These are phyloP conservation scores for Borostomias antarcticus DNA, from an alignment of 2,797 vertebrate genomes.

Conservation along the genomic window DNA sequence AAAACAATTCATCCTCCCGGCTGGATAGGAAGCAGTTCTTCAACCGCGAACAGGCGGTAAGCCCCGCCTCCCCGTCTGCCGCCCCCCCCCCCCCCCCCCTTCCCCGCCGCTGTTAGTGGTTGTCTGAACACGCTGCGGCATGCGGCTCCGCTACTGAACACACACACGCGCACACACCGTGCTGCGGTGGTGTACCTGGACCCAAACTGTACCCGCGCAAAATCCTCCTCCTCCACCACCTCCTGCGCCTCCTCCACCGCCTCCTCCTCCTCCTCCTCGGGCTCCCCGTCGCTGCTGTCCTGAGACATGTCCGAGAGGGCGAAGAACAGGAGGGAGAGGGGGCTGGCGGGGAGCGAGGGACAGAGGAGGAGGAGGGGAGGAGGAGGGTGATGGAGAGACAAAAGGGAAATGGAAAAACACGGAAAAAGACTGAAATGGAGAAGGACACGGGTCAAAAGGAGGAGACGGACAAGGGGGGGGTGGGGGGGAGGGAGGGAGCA, in stretches of 20 bases:
- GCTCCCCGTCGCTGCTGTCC: conserved; percentile 95
- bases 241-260: conserved; percentile 94
- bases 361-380: background rate
- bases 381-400: background rate
- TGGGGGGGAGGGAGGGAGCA: conserved; percentile 7
- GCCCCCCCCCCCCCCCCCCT: too few relatives aligned
- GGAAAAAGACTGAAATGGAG: conserved; percentile 26
- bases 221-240: conserved; percentile 92
- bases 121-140: conserved; percentile 66
- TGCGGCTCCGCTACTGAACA: conserved; percentile 64
- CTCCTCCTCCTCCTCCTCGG: conserved; percentile 90
- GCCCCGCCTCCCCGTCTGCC: too few relatives aligned
- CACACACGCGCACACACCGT: conserved; percentile 66
- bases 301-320: conserved; percentile 93
- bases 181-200: conserved; percentile 93
- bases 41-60: too few relatives aligned
- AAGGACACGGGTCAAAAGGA: conserved; percentile 37
- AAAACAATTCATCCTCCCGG: too few relatives aligned
- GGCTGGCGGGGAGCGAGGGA: conserved; percentile 73
- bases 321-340: conserved; percentile 93
- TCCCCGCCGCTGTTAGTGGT: conserved; percentile 57
- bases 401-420: conserved; percentile 19
- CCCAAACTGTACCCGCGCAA: conserved; percentile 97
- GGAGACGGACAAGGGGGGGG: background rate
- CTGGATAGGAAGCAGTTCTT: too few relatives aligned